Evolutionary conservation across 2,113 vertebrate genomes (phyloP).

Genomic region (Syrmaticus mikado): DNA sequence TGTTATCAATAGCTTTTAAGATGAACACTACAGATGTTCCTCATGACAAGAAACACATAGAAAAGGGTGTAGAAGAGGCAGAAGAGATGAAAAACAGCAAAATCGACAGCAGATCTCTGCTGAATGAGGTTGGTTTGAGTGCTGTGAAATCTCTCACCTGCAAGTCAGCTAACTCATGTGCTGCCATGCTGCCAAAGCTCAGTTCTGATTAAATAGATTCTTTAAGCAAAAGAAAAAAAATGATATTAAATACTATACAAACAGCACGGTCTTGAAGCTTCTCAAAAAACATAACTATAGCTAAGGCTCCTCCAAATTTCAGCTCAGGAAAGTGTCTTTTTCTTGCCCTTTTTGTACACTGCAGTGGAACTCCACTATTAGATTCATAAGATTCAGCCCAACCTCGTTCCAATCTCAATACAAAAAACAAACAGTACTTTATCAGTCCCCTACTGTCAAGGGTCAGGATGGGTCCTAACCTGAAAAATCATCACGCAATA

Average conservation of each 20-base stretch:
- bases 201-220: background rate
- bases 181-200: background rate
- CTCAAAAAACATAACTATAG: background rate
- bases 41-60: fast-evolving
- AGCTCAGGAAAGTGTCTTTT: background rate
- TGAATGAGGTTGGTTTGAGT: background rate
- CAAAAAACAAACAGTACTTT: background rate
- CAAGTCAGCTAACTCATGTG: background rate
- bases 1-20: background rate
- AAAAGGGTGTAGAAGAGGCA: background rate
- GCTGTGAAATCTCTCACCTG: background rate
- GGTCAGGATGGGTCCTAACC: background rate
- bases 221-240: background rate
- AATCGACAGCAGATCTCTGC: background rate
- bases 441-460: background rate
- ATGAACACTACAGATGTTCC: background rate
- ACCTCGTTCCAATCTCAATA: background rate
- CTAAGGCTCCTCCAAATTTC: background rate
- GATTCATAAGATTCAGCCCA: background rate
- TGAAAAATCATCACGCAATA: background rate
- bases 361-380: background rate
- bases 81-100: background rate
- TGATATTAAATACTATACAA: background rate
- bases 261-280: background rate
- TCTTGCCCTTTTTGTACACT: background rate